These are phyloP conservation scores for Hydrochoerus hydrochaeris DNA, from an alignment of 2,113 vertebrate species.

Conservation along the genomic window DNA sequence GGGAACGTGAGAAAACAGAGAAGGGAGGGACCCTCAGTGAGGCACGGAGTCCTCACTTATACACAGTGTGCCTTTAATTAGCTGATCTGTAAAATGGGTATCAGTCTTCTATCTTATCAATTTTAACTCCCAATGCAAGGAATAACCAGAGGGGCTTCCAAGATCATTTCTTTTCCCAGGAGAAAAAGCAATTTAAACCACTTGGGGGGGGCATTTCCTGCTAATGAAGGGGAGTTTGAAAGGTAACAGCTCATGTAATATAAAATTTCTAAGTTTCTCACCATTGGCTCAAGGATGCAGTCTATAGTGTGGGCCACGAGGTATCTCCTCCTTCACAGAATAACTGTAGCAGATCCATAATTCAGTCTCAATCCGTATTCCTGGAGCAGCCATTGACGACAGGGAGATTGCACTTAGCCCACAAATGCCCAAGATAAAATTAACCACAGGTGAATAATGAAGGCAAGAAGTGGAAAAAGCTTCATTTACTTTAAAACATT, in stretches of 20 bases:
- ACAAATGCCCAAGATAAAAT: background rate
- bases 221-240: background rate
- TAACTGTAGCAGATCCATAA: background rate
- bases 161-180: background rate
- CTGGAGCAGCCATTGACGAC: background rate
- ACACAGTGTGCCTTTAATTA: background rate
- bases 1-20: background rate
- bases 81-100: background rate
- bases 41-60: background rate
- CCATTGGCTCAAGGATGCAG: background rate
- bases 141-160: background rate
- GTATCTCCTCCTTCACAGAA: constrained; percentile 53
- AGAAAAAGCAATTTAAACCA: background rate
- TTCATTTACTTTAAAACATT: background rate
- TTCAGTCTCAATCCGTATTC: background rate
- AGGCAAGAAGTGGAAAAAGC: background rate
- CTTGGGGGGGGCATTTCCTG: rapidly evolving
- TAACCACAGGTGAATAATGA: background rate
- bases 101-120: background rate
- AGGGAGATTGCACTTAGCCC: background rate
- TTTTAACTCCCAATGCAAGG: background rate
- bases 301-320: background rate
- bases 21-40: too few relatives aligned
- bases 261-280: background rate
- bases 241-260: background rate